Evolutionary conservation across 35 echinoderm and acorn worm species (phyloP), one percentile per base, ranked within the genome.

Genomic region (Apostichopus californicus): DNA sequence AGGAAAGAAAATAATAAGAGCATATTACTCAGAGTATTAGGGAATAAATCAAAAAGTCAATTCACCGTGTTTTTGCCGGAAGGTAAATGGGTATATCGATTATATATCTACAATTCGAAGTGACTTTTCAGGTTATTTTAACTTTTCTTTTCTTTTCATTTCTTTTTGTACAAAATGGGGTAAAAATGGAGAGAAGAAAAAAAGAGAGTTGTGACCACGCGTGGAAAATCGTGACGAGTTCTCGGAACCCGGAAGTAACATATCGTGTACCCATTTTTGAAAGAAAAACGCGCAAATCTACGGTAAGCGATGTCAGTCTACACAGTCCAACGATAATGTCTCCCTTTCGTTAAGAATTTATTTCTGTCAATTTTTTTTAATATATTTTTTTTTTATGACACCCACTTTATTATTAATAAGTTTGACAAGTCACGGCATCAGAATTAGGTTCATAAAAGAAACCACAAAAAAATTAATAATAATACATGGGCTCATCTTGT

Each of bases 41-140:
- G 81, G 58, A 58, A 85, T 85, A 85, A 85, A 85, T 85, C 81
- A 85, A 85, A 85, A 85, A 59, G 81, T 20, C 55, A 85, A 85
- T 85, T 85, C 81, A 24, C 18, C 23, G 81, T 85, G 81, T 59
- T 25, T 85, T 85, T 54, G 55, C 81, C 55, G 81, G 58, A 85
- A 12, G 81, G 54, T 58, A 85, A 85, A 85, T 17, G 55, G 55
- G 11, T 75, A 75, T 85, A 85, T 85, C 81, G 81, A 85, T 85
- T 85, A 59, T 3, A 46, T 63, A 85, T 59, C n/a, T 17, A 59
- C 18, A 17, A 46, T 85, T 85, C 25, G 55, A 85, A 85, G 20
- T 20, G 71, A 75, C 71, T 75, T 75, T 68, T 75, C 15, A 22
- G 6, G 7, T 75, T 75, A 20, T 75, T 75, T 75, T 75, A 7